phyloP scores from a whole-genome alignment of 2,797 vertebrate genomes.

The Halcyon badia region DNA sequence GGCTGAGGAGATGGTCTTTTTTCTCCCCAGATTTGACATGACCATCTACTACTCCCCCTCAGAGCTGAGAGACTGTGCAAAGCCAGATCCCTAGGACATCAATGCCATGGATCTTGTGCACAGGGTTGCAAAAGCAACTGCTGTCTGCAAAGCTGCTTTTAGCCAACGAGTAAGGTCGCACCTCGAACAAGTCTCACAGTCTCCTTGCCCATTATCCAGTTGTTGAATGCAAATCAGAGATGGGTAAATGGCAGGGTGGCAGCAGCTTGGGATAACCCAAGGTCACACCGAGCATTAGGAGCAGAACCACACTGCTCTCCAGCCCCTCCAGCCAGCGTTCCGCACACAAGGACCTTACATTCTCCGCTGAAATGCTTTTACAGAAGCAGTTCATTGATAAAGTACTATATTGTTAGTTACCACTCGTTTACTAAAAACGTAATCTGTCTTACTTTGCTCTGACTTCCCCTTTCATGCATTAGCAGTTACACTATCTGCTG shows the following conservation, averaged over 20 bases:
- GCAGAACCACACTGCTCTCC: background rate
- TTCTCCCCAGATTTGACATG: background rate
- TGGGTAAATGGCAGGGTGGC: background rate
- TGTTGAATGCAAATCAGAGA: background rate
- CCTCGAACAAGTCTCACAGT: background rate
- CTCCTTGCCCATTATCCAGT: background rate
- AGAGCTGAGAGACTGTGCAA: background rate
- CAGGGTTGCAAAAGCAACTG: background rate
- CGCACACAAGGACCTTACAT: rapidly evolving
- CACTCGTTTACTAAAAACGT: background rate
- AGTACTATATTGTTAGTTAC: background rate
- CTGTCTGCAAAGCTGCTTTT: background rate
- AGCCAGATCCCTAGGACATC: background rate
- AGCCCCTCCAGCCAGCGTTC: background rate
- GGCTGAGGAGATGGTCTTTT: background rate
- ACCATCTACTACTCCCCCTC: background rate
- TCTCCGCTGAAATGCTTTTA: background rate
- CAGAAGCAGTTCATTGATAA: background rate
- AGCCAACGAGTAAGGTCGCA: background rate
- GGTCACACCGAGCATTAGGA: background rate
- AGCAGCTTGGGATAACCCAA: background rate
- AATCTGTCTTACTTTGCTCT: conserved; percentile 9
- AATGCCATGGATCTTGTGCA: background rate
- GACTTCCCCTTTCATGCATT: conserved; percentile 42
- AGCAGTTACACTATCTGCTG: background rate